phyloP scores from a whole-genome alignment of 2,113 vertebrate genomes.

The Gallinago undulata region DNA sequence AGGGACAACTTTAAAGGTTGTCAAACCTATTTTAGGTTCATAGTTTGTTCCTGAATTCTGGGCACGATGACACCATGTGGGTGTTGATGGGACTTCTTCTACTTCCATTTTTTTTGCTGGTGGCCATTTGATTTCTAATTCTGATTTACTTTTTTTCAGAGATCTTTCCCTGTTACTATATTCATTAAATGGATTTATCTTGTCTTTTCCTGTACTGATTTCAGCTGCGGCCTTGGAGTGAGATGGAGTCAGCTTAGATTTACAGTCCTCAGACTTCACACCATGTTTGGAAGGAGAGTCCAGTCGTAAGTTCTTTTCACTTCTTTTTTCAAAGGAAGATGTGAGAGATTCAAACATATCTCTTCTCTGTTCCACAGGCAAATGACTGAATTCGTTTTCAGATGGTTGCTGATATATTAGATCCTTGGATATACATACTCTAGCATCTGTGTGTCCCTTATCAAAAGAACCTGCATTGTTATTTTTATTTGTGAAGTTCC shows the following conservation, averaged over 20 bases:
- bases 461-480: slow-evolving; percentile 76
- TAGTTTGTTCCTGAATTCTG: slow-evolving; percentile 71
- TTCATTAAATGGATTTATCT: not conserved
- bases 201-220: not conserved
- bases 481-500: slow-evolving; percentile 76
- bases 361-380: not conserved
- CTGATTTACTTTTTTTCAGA: not conserved
- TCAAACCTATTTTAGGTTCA: slow-evolving; percentile 84
- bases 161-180: not conserved
- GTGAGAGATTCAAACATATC: not conserved
- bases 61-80: slow-evolving; percentile 38
- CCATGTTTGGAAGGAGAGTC: not conserved
- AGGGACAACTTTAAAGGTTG: slow-evolving; percentile 92
- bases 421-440: not conserved
- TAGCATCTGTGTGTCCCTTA: not conserved
- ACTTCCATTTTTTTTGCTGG: not conserved
- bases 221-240: not conserved
- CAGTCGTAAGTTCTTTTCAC: not conserved
- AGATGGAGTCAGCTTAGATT: not conserved
- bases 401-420: not conserved
- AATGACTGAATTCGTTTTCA: not conserved
- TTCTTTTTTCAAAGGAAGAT: not conserved
- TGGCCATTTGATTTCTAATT: not conserved
- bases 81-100: slow-evolving; percentile 1
- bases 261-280: not conserved